Evolutionary conservation across 2,797 vertebrate genomes (phyloP), one percentile per base, ranked within the genome.

Genomic region (Sebastes hubbsi): DNA sequence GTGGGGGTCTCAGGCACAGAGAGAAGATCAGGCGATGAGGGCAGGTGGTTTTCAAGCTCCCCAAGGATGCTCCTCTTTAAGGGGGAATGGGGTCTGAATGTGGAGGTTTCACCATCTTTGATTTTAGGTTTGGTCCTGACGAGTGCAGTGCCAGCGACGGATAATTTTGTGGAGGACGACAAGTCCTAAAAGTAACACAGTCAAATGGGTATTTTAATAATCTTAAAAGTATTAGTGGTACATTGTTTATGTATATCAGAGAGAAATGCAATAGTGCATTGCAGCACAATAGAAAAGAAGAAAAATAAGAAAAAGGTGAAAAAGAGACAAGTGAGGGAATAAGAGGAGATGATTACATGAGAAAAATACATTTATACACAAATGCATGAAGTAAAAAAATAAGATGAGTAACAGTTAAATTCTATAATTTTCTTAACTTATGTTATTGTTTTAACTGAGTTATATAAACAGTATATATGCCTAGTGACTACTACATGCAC

Each of bases 1-100:
- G 27, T 88, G 2, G 93, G 94, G 1, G 94, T 95, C 82, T 95
- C 94, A 1, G 93, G 94, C 20, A 95, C 88, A 59, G 83, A 82
- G 14, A 90, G 3, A 4, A 92, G 68, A 29, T 94, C 90, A 29
- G 90, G 92, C 0, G 93, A 93, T 11, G 82, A 66, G 27, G 87
- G 82, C 7, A 79, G 85, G 24, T 77, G 4, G 74, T 95, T 95
- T 61, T 94, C 89, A 9, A 93, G 72, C 11, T 85, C 85, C 30
- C 85, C 69, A 0, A 93, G 85, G 32, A 92, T 8, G 30, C 46
- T 87, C 38, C 85, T 90, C 70, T 90, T 91, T 56, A 74, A 55
- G 3, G 91, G 88, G 9, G 92, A 89, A 29, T 68, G 54, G 9
- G 36, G 18, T 88, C 38, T 71, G 10, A 78, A 25, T 5, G 7